Conservation (phyloP, 2,888 invertebrate genomes). For the Hyposoter dolosus region DNA sequence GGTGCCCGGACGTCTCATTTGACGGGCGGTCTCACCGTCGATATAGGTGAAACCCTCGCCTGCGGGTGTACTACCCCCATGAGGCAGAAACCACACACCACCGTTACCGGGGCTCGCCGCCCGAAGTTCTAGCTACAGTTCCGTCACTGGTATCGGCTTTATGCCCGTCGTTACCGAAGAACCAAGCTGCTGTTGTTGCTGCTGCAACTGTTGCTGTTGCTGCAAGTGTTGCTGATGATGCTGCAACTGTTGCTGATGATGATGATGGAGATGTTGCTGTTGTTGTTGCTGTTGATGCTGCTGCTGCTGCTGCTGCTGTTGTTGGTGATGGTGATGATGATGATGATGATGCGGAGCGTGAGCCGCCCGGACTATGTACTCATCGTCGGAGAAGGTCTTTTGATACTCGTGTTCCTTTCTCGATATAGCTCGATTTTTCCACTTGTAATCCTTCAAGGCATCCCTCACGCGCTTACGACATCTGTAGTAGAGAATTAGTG, state of each 20-base stretch:
- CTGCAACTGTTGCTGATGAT: slow-evolving; percentile 83
- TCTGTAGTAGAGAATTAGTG: slow-evolving; percentile 90
- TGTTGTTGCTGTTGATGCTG: slow-evolving; percentile 78
- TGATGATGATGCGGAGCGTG: slow-evolving; percentile 86
- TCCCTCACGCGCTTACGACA: slow-evolving; percentile 93
- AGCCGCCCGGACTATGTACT: slow-evolving; percentile 91
- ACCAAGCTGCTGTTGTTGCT: slow-evolving; percentile 83
- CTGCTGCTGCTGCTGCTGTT: slow-evolving; percentile 82
- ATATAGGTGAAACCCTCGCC: slow-evolving; percentile 92
- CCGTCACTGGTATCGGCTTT: slow-evolving; percentile 94
- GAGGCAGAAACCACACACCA: slow-evolving; percentile 91
- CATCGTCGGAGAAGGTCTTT: slow-evolving; percentile 95
- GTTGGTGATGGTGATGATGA: slow-evolving; percentile 83
- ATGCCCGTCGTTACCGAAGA: slow-evolving; percentile 82
- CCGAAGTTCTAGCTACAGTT: slow-evolving; percentile 98
- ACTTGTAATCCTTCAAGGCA: slow-evolving; percentile 92
- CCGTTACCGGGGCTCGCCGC: slow-evolving; percentile 89
- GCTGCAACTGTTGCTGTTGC: slow-evolving; percentile 82
- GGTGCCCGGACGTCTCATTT: slow-evolving; percentile 84
- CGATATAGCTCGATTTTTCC: slow-evolving; percentile 90
- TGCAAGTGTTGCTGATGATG: slow-evolving; percentile 84
- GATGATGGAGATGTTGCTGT: slow-evolving; percentile 84
- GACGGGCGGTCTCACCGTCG: slow-evolving; percentile 88
- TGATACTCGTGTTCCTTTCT: slow-evolving; percentile 95
- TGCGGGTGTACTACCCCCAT: slow-evolving; percentile 87